Conservation (phyloP, 2,797 vertebrate species). For the Crenuchus spilurus region DNA sequence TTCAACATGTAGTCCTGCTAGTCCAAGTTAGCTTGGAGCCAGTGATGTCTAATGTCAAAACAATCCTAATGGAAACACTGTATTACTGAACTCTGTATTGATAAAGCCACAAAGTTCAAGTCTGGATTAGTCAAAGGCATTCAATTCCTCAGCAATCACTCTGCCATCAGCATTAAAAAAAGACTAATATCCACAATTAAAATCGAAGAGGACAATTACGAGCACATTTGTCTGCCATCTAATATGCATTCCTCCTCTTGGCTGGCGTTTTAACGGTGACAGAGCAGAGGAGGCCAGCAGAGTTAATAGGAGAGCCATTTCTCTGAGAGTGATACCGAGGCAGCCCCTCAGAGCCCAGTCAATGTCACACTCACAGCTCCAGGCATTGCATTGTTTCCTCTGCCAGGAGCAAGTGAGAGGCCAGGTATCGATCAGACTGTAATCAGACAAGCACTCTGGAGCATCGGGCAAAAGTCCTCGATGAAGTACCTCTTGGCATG, state of each 20-base stretch:
- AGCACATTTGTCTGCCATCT: conserved; percentile 71
- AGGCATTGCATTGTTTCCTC: conserved; percentile 76
- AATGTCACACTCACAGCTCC: conserved; percentile 78
- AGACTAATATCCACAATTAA: conserved; percentile 74
- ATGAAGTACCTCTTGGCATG: conserved; percentile 75
- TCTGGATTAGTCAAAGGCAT: conserved; percentile 45
- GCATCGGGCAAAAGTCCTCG: conserved; percentile 73
- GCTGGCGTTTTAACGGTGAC: conserved; percentile 73
- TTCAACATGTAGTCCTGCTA: no score
- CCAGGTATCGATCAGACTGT: conserved; percentile 78
- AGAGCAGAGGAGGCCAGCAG: conserved; percentile 65
- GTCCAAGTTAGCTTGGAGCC: no score
- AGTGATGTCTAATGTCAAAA: no score
- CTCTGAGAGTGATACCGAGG: conserved; percentile 73
- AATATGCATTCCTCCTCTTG: conserved; percentile 71
- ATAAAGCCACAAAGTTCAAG: conserved; percentile 19
- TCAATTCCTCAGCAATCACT: conserved; percentile 71
- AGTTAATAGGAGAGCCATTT: conserved; percentile 73
- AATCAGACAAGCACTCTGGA: conserved; percentile 77
- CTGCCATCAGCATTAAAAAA: conserved; percentile 66
- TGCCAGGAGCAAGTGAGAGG: conserved; percentile 72
- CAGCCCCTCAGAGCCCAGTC: conserved; percentile 72
- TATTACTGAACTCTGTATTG: conserved; percentile 17
- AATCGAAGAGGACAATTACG: conserved; percentile 68
- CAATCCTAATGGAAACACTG: not conserved